phyloP scores from a whole-genome alignment of 2,888 invertebrate genomes.

The Zaprionus lineosus region DNA sequence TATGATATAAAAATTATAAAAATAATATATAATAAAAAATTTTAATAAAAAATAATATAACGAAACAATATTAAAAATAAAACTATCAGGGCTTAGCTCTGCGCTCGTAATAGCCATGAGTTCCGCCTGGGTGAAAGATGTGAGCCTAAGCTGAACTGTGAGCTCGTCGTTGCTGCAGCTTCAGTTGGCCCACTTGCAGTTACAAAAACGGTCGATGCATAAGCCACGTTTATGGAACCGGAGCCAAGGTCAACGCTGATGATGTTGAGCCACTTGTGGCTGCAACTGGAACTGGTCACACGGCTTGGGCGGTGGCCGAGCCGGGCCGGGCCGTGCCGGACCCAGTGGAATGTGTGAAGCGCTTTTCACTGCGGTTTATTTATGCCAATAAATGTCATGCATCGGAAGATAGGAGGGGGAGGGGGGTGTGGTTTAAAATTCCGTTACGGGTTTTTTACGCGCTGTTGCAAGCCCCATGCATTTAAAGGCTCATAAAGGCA shows the following conservation, averaged over 20 bases:
- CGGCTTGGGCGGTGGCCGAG: conserved; percentile 4
- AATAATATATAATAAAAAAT: no score
- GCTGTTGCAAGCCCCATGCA: conserved; percentile 43
- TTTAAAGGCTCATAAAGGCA: conserved; percentile 26
- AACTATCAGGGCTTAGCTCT: no score
- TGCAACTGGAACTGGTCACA: conserved; percentile 44
- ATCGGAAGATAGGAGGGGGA: no score
- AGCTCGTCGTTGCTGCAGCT: no score
- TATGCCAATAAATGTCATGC: conserved; percentile 47
- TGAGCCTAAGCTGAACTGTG: no score
- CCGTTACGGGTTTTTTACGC: conserved; percentile 4
- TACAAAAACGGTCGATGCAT: conserved; percentile 21
- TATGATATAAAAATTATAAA: no score
- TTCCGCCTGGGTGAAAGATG: no score
- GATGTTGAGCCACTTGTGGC: conserved; percentile 51
- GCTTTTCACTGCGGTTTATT: conserved; percentile 34
- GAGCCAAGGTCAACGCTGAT: conserved; percentile 44
- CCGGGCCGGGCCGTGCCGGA: conserved; percentile 27
- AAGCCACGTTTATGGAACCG: conserved; percentile 21
- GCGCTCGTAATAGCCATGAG: no score
- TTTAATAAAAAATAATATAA: no score
- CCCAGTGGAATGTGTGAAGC: conserved; percentile 32
- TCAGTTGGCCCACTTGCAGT: not conserved
- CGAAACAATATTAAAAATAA: no score
- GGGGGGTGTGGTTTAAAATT: conserved; percentile 28